Percentiles rank a stretch among this genome's conserved stretches.
These are phyloP conservation scores for Meloidogyne chitwoodi DNA, from an alignment of 1,140 invertebrate species.

Conservation along the genomic window DNA sequence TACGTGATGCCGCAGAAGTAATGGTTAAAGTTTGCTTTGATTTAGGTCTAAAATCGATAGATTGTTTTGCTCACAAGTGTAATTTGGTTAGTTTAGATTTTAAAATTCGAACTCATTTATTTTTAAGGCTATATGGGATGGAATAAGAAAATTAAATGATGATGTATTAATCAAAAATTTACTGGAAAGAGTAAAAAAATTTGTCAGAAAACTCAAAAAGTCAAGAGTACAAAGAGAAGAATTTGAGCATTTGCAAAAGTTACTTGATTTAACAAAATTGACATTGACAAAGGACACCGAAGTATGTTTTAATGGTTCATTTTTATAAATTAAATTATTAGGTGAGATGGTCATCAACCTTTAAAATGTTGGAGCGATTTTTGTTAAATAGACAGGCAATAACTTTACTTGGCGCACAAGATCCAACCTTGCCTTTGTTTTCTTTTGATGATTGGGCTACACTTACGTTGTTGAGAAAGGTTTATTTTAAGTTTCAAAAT, in stretches of 20 bases:
- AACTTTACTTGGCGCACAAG: not conserved
- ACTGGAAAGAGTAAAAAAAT: slow-evolving; percentile 2
- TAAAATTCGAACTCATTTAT: not conserved
- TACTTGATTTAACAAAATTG: not conserved
- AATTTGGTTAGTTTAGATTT: not conserved
- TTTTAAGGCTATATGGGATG: slow-evolving; percentile 12
- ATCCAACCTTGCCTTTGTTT: not conserved
- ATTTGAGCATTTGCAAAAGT: slow-evolving; percentile 1
- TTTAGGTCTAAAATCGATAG: not conserved
- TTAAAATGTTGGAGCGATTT: not conserved
- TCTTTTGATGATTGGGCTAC: not conserved
- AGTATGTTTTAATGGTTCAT: not conserved
- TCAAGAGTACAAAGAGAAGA: not conserved
- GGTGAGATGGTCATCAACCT: not conserved
- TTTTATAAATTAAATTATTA: not conserved
- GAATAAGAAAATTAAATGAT: slow-evolving; percentile 1
- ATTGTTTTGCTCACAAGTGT: slow-evolving; percentile 7
- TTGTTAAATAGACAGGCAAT: not conserved
- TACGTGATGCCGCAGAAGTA: slow-evolving; percentile 3
- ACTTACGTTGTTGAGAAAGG: not conserved
- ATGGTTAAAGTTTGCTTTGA: slow-evolving; percentile 8
- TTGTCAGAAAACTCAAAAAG: not conserved
- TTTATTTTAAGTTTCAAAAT: not conserved
- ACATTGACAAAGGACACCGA: not conserved
- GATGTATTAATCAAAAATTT: slow-evolving; percentile 5